These are phyloP conservation scores for Lytechinus variegatus DNA, from an alignment of 35 echinoderm and acorn worm genomes.

Conservation along the genomic window DNA sequence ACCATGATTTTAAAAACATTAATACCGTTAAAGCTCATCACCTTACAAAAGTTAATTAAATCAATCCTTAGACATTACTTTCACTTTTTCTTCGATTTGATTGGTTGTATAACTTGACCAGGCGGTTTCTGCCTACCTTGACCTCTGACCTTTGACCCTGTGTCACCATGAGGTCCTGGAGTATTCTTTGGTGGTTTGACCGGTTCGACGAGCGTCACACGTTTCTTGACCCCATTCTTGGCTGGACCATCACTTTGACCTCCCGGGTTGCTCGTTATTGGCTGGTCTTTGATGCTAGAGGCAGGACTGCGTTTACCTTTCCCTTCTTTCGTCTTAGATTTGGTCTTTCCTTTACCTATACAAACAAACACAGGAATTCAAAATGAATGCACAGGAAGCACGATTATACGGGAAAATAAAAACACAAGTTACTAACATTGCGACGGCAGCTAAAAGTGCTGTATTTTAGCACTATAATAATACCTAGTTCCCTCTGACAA, in stretches of 20 bases:
- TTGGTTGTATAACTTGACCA: background rate
- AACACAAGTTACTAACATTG: no score
- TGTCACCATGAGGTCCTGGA: slow-evolving; percentile 12
- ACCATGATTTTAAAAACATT: no score
- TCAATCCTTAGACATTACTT: background rate
- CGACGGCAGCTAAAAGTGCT: no score
- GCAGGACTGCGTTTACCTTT: slow-evolving; percentile 9
- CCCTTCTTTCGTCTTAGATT: background rate
- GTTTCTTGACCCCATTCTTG: slow-evolving; percentile 29
- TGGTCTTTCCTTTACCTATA: background rate
- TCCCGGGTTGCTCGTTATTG: background rate
- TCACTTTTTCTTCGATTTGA: slow-evolving; percentile 15
- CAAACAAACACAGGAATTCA: background rate
- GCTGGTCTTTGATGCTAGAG: slow-evolving; percentile 29
- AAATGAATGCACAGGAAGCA: no score
- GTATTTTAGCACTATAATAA: no score
- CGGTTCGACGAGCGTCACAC: slow-evolving; percentile 23
- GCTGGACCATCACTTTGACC: background rate
- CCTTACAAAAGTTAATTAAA: background rate
- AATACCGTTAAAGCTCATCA: background rate
- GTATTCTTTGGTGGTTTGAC: background rate
- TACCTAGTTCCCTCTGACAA: no score
- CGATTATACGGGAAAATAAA: no score
- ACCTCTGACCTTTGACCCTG: slow-evolving; percentile 38
- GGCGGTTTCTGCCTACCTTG: slow-evolving; percentile 22